phyloP scores from a whole-genome alignment of 2,113 vertebrate species.

The Planiliza haematocheilus region DNA sequence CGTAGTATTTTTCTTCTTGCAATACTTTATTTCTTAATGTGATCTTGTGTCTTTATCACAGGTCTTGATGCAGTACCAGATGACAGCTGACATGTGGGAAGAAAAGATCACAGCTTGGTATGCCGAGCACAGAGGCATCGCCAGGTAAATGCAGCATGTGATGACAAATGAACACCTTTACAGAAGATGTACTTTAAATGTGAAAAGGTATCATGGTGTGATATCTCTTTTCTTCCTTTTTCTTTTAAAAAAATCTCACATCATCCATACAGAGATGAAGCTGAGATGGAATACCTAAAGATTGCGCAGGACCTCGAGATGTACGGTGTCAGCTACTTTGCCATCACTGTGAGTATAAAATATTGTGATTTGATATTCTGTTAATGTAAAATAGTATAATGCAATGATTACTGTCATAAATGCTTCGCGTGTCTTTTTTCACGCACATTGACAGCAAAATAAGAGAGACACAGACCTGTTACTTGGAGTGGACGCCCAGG shows the following conservation, averaged over 20 bases:
- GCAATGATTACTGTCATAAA: not conserved
- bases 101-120: conserved; percentile 96
- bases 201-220: not conserved
- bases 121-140: conserved; percentile 91
- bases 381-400: not conserved
- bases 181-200: not conserved
- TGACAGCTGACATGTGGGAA: conserved; percentile 97
- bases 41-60: conserved; percentile 44
- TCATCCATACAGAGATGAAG: conserved; percentile 87
- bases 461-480: conserved; percentile 90
- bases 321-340: conserved; percentile 95
- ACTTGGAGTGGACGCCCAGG: conserved; percentile 91
- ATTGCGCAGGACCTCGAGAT: conserved; percentile 94
- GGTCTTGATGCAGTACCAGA: conserved; percentile 95
- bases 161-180: not conserved
- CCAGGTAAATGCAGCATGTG: conserved; percentile 83
- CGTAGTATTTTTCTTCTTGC: not conserved
- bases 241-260: conserved; percentile 29
- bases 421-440: conserved; percentile 10
- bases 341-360: conserved; percentile 87
- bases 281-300: conserved; percentile 95
- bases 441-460: conserved; percentile 85
- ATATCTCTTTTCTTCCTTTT: not conserved
- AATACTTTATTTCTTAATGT: not conserved
- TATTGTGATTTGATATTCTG: not conserved